Evolutionary conservation across 1,140 invertebrate genomes (phyloP), one percentile per base, ranked within the genome.

Genomic region (Drosophila melanica): DNA sequence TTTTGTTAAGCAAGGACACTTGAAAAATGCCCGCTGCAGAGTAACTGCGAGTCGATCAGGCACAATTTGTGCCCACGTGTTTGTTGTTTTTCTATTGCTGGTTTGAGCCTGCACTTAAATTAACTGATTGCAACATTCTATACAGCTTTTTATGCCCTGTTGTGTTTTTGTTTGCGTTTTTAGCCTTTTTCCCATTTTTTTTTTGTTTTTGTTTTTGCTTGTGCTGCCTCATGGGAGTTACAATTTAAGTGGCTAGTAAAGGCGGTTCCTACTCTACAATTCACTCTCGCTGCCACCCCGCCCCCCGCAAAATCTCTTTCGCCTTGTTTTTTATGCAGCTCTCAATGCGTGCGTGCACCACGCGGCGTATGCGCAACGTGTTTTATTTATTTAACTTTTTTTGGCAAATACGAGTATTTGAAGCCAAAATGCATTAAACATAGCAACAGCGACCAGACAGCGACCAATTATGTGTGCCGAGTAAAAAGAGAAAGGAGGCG

Each of bases 91-190:
- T 58, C 66, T 81, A 75, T 50, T 35, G 57, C 45, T 79, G 64
- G 73, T 63, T 50, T 80, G 53, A 77, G 73, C 76, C 84, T 87
- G 84, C 84, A 87, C 84, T 87, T 87, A 89, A 87, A 89, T 87
- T 87, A 87, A 89, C 84, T 87, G 84, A 87, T 87, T 87, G 84
- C 84, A 87, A 87, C 84, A 87, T 87, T 87, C 77, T 84, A 77
- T 89, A 80, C 74, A 84, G 84, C 84, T 84, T 87, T 87, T 89
- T 87, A 87, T 89, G 82, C 65, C 50, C 66, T 42, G 59, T 68
- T 68, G 71, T 45, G 57, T 62, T 41, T 58, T 41, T 76, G 58
- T 69, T 47, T 63, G 63, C 55, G 50, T 75, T 51, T 64, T 70
- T 69, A 66, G 65, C 35, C 75, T 77, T 81, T 79, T 82, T 62